A percentile compares a stretch with the other conserved stretches of the same genome.
Conservation (phyloP, 2,797 vertebrate genomes). For the Coccyzus lansbergi region DNA sequence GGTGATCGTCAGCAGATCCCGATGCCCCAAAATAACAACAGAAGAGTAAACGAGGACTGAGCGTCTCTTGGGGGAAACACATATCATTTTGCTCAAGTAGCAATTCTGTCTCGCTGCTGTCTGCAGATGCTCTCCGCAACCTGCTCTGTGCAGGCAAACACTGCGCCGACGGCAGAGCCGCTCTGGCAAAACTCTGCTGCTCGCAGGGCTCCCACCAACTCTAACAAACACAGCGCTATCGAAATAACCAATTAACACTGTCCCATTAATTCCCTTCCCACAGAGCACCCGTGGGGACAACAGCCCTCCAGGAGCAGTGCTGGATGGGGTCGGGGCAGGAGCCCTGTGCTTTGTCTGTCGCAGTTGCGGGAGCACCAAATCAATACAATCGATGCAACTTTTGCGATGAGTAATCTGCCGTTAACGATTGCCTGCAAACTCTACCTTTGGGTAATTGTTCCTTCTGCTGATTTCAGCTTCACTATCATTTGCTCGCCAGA, state of each 20-base stretch:
- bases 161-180: rapidly evolving
- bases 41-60: neutral
- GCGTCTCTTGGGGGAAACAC: rapidly evolving
- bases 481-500: neutral
- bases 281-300: neutral
- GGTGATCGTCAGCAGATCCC: neutral
- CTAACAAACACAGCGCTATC: neutral
- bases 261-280: neutral
- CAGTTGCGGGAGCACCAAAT: rapidly evolving
- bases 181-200: neutral
- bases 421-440: neutral
- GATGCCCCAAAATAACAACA: rapidly evolving
- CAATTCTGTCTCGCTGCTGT: neutral
- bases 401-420: neutral
- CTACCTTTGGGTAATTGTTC: neutral
- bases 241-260: neutral
- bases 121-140: neutral
- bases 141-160: rapidly evolving
- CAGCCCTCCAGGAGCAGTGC: neutral
- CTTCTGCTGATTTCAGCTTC: neutral
- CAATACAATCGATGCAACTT: neutral
- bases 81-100: neutral
- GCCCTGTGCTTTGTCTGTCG: neutral
- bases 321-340: neutral
- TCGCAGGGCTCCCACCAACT: neutral